phyloP scores from a whole-genome alignment of 2,113 vertebrate genomes.

The Lates calcarifer region DNA sequence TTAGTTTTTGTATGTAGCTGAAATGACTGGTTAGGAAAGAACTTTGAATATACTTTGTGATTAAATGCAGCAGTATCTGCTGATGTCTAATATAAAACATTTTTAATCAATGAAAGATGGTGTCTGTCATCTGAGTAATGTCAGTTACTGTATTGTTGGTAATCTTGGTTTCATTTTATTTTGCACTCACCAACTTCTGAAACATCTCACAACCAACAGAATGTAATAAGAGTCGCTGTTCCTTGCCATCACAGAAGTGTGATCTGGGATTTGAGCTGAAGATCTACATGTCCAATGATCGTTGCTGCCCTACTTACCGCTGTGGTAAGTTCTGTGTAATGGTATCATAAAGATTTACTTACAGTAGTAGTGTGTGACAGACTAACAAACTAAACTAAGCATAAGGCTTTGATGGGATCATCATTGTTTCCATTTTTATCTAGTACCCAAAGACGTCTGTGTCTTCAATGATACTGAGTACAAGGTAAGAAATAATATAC shows the following conservation, averaged over 20 bases:
- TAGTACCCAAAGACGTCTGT: conserved; percentile 82
- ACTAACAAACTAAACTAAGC: not conserved
- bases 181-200: not conserved
- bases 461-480: conserved; percentile 79
- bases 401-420: not conserved
- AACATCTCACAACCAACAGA: conserved; percentile 65
- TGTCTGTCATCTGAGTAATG: not conserved
- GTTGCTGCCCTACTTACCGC: conserved; percentile 76
- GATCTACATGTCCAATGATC: conserved; percentile 2
- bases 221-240: conserved; percentile 81
- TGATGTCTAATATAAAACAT: no score
- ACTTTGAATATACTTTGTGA: no score
- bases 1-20: no score
- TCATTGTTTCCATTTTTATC: conserved; percentile 24
- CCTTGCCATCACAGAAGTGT: conserved; percentile 51
- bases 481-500: conserved; percentile 75
- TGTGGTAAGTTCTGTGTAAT: conserved; percentile 79
- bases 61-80: no score
- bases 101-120: no score
- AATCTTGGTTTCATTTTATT: not conserved
- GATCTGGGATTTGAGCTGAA: conserved; percentile 59
- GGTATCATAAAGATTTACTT: not conserved
- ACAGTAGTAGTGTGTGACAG: not conserved
- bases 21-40: no score
- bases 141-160: not conserved